Conservation (phyloP, 2,888 invertebrate genomes). For the Erebia ligea region DNA sequence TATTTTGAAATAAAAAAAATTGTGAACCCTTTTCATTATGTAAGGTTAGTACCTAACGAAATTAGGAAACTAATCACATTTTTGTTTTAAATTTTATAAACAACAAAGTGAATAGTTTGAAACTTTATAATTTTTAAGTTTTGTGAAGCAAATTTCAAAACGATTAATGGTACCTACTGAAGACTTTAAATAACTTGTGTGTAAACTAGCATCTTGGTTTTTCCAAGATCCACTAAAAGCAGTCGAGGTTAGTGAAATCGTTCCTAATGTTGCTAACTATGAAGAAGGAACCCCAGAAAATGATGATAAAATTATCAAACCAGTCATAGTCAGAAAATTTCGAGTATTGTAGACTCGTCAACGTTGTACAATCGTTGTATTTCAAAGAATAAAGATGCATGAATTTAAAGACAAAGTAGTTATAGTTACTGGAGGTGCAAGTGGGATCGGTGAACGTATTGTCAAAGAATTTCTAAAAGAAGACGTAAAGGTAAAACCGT, state of each 20-base stretch:
- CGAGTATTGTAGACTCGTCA: neutral
- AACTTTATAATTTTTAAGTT: too few species aligned
- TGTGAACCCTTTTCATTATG: too few species aligned
- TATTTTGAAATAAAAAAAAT: neutral
- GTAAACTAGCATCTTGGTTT: too few species aligned
- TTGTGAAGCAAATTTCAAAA: too few species aligned
- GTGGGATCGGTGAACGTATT: constrained; percentile 54
- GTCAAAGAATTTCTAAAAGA: constrained; percentile 48
- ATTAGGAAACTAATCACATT: too few species aligned
- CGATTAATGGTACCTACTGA: too few species aligned
- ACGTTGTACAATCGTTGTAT: neutral
- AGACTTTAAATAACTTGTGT: too few species aligned
- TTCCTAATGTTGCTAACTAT: neutral
- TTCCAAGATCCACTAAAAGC: too few species aligned
- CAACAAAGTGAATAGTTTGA: too few species aligned
- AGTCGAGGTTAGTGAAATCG: neutral
- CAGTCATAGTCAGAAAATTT: neutral
- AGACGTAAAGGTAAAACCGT: constrained; percentile 41
- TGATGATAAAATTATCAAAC: neutral
- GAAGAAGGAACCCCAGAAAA: neutral
- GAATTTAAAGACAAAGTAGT: constrained; percentile 48
- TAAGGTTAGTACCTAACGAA: too few species aligned
- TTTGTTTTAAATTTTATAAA: too few species aligned
- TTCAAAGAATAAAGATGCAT: constrained; percentile 39
- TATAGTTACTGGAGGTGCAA: constrained; percentile 56